These are phyloP conservation scores for Pionites leucogaster DNA, from an alignment of 2,113 vertebrate genomes.

Conservation along the genomic window DNA sequence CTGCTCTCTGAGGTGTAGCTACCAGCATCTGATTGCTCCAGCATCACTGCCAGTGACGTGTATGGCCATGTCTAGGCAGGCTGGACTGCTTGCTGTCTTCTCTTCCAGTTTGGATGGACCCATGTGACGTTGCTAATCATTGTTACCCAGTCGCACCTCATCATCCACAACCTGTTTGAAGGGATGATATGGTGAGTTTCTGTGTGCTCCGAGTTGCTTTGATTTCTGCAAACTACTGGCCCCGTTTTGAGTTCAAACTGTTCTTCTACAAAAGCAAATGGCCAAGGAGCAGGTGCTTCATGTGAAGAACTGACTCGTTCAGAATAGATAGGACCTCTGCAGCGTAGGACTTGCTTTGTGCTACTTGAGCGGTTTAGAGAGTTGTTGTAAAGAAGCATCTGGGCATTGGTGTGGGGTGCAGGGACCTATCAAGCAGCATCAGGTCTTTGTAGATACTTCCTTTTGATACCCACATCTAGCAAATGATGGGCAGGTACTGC, in stretches of 20 bases:
- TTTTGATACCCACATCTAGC: neutral
- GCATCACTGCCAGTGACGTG: neutral
- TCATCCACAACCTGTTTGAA: slow-evolving; percentile 98
- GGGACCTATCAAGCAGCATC: neutral
- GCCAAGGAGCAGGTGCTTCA: neutral
- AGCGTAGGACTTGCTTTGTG: neutral
- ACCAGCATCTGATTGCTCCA: neutral
- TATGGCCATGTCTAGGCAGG: neutral
- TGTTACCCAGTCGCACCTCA: slow-evolving; percentile 97
- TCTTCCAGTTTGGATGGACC: slow-evolving; percentile 94
- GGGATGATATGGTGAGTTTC: slow-evolving; percentile 95
- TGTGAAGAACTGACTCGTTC: neutral
- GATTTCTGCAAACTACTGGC: neutral
- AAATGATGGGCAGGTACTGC: neutral
- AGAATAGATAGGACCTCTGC: neutral
- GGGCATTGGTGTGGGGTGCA: neutral
- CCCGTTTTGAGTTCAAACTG: neutral
- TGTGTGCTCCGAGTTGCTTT: neutral
- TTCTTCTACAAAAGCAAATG: neutral
- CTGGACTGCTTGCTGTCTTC: neutral
- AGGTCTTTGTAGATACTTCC: neutral
- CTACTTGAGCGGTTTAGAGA: neutral
- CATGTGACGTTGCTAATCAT: slow-evolving; percentile 96
- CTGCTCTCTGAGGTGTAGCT: neutral
- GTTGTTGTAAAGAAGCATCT: neutral